A percentile compares a stretch with the other conserved stretches of the same genome.
Conservation (phyloP, 1,140 invertebrate species). For the Bathynomus jamesi region DNA sequence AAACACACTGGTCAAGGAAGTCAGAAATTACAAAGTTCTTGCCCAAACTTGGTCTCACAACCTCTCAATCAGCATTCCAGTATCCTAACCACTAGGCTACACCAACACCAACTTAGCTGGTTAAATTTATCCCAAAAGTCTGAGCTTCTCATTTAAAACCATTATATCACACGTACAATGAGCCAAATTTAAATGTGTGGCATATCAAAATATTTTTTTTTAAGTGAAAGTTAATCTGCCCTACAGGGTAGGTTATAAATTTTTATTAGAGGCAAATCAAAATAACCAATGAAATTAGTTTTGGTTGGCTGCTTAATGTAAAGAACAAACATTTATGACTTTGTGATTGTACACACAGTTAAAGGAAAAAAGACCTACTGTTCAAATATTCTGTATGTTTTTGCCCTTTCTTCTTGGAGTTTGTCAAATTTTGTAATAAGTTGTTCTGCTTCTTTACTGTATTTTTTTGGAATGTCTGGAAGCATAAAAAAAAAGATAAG, state of each 20-base stretch:
- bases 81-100: too few species aligned
- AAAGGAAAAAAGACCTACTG: too few species aligned
- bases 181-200: not conserved
- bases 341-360: not conserved
- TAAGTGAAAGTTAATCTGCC: not conserved
- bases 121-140: too few species aligned
- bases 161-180: too few species aligned
- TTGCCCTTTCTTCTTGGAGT: not conserved
- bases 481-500: too few species aligned
- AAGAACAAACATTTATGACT: not conserved
- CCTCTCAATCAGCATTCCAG: too few species aligned
- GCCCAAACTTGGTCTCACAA: too few species aligned
- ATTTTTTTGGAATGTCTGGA: not conserved
- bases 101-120: too few species aligned
- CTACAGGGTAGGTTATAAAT: not conserved
- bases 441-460: not conserved
- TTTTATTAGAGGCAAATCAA: not conserved
- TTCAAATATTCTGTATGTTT: not conserved
- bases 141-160: too few species aligned
- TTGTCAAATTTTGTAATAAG: not conserved
- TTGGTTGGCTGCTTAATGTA: not conserved
- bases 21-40: too few species aligned
- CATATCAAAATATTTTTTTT: not conserved
- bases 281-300: too few species aligned
- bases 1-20: too few species aligned